Conservation (phyloP, 2,113 vertebrate species). For the Mastomys coucha region DNA sequence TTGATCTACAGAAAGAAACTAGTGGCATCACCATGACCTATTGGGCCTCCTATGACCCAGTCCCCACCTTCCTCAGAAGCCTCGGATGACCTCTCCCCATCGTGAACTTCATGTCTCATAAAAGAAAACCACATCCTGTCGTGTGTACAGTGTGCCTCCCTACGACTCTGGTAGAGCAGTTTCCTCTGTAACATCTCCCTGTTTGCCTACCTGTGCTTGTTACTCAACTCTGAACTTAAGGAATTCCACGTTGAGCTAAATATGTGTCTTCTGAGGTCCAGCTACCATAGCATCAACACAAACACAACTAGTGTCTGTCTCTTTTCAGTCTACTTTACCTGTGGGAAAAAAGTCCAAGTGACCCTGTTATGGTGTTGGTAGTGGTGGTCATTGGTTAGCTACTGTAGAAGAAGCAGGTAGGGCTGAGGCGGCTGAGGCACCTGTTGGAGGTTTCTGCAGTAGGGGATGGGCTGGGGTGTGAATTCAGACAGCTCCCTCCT, state of each 20-base stretch:
- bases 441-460: not conserved
- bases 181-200: not conserved
- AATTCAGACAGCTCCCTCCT: not conserved
- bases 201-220: not conserved
- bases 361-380: not conserved
- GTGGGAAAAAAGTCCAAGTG: not conserved
- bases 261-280: not conserved
- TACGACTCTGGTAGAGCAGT: not conserved
- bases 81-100: not conserved
- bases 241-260: not conserved
- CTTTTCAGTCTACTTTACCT: not conserved
- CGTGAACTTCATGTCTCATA: conserved; percentile 24
- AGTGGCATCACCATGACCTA: not conserved
- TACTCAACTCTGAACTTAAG: conserved; percentile 4
- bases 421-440: not conserved
- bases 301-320: not conserved
- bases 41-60: not conserved
- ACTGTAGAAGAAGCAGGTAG: not conserved
- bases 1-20: conserved; percentile 23
- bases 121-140: not conserved
- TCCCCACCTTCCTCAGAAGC: conserved; percentile 28
- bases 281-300: not conserved
- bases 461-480: not conserved
- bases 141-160: not conserved
- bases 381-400: not conserved